A percentile compares a stretch with the other conserved stretches of the same genome.
Conservation (phyloP, 2,113 vertebrate species). For the Brienomyrus longianalis region DNA sequence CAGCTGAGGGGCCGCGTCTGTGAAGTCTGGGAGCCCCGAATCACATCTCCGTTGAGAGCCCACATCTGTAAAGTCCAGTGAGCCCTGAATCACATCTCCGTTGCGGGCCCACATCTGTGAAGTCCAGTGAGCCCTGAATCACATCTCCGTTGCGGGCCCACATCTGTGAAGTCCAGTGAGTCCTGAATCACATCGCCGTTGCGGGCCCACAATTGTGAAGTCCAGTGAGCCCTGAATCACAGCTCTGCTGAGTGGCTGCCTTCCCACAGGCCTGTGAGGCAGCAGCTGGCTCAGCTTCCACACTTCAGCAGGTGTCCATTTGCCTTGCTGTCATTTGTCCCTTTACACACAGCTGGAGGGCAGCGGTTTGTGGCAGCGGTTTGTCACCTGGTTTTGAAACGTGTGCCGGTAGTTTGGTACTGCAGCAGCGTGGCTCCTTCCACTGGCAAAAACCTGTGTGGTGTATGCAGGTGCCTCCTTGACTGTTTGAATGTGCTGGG, state of each 20-base stretch:
- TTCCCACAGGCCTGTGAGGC: slow-evolving; percentile 15
- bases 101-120: not conserved
- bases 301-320: not conserved
- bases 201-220: not conserved
- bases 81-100: not conserved
- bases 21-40: too few species aligned
- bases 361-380: not conserved
- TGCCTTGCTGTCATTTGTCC: not conserved
- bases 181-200: not conserved
- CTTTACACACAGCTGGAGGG: not conserved
- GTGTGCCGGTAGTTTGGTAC: not conserved
- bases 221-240: not conserved
- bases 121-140: not conserved
- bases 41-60: too few species aligned
- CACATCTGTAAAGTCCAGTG: too few species aligned
- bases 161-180: not conserved
- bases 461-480: not conserved
- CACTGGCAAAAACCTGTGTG: not conserved
- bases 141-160: not conserved
- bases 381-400: not conserved
- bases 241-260: not conserved
- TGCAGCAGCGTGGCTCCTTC: not conserved
- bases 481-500: not conserved
- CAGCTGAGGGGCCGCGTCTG: too few species aligned
- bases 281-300: not conserved